Evolutionary conservation across 2,797 vertebrate genomes (phyloP), one percentile per base, ranked within the genome.

Genomic region (Danio kyathit): DNA sequence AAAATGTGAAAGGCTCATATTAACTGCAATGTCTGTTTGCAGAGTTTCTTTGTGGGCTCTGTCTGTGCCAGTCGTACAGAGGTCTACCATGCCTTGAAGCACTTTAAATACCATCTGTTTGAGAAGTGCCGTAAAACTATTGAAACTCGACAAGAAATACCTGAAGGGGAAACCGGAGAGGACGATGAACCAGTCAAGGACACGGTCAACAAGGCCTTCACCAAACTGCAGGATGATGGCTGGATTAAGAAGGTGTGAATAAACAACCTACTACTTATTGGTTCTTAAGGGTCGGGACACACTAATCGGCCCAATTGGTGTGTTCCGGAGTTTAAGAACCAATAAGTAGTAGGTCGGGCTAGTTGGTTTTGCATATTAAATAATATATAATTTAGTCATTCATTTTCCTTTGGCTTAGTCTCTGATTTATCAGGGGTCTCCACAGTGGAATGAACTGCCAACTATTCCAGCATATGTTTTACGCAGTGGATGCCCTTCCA

Each of bases 91-190:
- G 86, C 89, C 9, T 86, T 96, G 79, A 95, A 94, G 83, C 96
- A 96, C 84, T 96, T 94, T 89, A 96, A 96, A 86, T 96, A 93
- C 86, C 93, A 94, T 78, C 82, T 96, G 8, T 96, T 93, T 59
- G 60, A 91, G 84, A 82, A 86, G 21, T 96, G 95, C 83, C 89
- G 88, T 76, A 88, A 83, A 0, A 2, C 91, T 21, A 56, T 90
- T 21, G 65, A 87, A 60, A 79, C 82, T 78, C 86, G 88, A 29
- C 83, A 85, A 76, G 82, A 83, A 46, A 41, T 61, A 13, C 76
- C 83, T 43, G 67, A 80, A 75, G 82, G 85, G 0, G 51, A 81
- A 57, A 44, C 61, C 9, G 83, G 56, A 63, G 51, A 80, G 10
- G 54, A 84, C 19, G 88, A 93, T 40, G 94, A 94, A 61, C 84